Conservation (phyloP, 2,797 vertebrate genomes). For the Cichlasoma orientale region DNA sequence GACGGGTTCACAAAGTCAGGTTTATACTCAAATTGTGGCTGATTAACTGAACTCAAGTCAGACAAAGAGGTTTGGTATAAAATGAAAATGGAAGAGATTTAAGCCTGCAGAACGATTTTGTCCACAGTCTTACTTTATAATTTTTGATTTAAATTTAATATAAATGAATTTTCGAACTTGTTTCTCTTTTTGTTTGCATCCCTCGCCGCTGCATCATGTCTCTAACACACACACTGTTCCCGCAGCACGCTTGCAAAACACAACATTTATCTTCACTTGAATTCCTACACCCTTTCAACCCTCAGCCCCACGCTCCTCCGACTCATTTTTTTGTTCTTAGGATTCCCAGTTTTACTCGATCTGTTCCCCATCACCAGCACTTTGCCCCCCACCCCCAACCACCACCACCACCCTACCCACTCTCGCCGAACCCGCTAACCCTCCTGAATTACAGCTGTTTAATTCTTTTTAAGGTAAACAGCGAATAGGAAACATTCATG, state of each 20-base stretch:
- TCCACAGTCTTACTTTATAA: not conserved
- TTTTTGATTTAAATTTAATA: not conserved
- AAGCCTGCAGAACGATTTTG: not conserved
- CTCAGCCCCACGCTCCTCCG: constrained; percentile 61
- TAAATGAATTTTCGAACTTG: no score
- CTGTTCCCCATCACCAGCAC: constrained; percentile 69
- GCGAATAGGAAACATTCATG: not conserved
- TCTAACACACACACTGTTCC: constrained; percentile 42
- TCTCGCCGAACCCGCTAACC: constrained; percentile 48
- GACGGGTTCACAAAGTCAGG: not conserved
- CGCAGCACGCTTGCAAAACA: constrained; percentile 72
- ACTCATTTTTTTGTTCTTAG: constrained; percentile 35
- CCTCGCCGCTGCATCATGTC: constrained; percentile 6
- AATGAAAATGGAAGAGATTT: not conserved
- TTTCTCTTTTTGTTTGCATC: not conserved
- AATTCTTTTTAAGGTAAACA: not conserved
- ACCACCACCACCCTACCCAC: not conserved
- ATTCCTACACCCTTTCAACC: constrained; percentile 70
- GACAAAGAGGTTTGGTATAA: not conserved
- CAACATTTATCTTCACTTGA: constrained; percentile 77
- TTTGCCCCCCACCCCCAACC: constrained; percentile 39
- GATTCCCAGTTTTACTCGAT: constrained; percentile 64
- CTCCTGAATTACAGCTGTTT: constrained; percentile 29
- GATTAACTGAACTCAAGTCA: not conserved
- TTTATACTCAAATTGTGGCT: not conserved